Evolutionary conservation across 2,888 invertebrate genomes (phyloP), one percentile per base, ranked within the genome.

Genomic region (Standfussiana lucernea): DNA sequence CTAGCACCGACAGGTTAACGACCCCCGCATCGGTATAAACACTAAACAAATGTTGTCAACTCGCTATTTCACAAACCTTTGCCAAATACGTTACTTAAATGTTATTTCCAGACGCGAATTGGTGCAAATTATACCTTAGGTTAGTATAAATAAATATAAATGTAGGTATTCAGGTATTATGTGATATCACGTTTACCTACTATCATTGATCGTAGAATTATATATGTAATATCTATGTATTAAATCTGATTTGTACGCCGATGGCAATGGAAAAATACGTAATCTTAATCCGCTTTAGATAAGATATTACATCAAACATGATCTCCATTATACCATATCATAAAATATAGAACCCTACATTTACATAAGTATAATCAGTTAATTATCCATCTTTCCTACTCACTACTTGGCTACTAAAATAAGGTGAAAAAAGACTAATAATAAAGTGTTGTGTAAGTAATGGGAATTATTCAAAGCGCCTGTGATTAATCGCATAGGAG

Each of bases 241-340:
- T 47, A 56, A 62, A 82, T 79, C 76, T 35, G 61, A 53, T 76
- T 76, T 21, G n/a, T 21, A 15, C 7, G 11, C 47, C 53, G 76
- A 75, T 75, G 37, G 37, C 66, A 47, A 75, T 75, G 66, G 61
- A 67, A 67, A 53, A 35, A 11, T 66, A 61, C 4, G 18, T 47
- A 1, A 82, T 67, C 66, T 35, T 11, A 61, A 76, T 75, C 82
- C 66, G 81, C n/a, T 74, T 28, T 59, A 74, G 64, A 56, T 56
- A 47, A 47, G 45, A 72, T 53, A 50, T 7, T 15, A 0, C 18
- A 61, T 61, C 59, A 40, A n/a, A n/a, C 40, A 79, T 61, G 59
- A 35, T 77, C 18, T 69, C 35, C 18, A 8, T 56, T 24, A 32
- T 18, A 15, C 3, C 7, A n/a, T 70, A 40, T 40, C 1, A 1